A percentile compares a stretch with the other conserved stretches of the same genome.
These are phyloP conservation scores for Hybognathus amarus DNA, from an alignment of 2,797 vertebrate genomes.

Conservation along the genomic window DNA sequence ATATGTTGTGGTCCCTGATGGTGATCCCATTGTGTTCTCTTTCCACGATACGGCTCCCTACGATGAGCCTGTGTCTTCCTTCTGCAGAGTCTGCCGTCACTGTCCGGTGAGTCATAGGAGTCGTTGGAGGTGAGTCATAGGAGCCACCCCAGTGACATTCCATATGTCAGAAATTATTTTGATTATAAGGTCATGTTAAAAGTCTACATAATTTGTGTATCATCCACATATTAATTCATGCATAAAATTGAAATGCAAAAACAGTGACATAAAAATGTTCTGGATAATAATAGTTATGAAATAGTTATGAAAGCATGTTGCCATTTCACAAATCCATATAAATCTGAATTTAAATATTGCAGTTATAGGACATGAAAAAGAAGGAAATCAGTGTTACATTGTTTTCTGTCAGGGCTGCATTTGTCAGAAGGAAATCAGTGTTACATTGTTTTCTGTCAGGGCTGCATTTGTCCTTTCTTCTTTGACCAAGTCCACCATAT, in stretches of 20 bases:
- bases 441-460: background rate
- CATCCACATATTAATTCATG: background rate
- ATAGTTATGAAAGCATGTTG: background rate
- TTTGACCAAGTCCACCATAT: background rate
- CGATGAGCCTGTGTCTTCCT: no score
- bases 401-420: slow-evolving; percentile 20
- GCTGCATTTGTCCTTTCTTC: slow-evolving; percentile 33
- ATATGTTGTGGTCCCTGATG: no score
- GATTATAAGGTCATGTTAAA: no score
- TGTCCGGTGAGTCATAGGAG: no score
- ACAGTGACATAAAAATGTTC: background rate
- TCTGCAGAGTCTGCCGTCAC: no score
- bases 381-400: slow-evolving; percentile 9
- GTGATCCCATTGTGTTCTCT: no score
- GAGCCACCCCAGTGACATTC: no score
- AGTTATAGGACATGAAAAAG: background rate
- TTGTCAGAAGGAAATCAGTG: slow-evolving; percentile 5
- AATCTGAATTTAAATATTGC: background rate
- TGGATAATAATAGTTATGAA: background rate
- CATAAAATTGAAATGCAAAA: background rate
- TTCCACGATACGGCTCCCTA: no score
- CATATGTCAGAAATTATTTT: no score
- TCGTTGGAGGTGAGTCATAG: no score
- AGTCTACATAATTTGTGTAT: background rate
- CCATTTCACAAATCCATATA: background rate